Conservation (phyloP, 2,888 invertebrate genomes). For the Orchestes rusci region DNA sequence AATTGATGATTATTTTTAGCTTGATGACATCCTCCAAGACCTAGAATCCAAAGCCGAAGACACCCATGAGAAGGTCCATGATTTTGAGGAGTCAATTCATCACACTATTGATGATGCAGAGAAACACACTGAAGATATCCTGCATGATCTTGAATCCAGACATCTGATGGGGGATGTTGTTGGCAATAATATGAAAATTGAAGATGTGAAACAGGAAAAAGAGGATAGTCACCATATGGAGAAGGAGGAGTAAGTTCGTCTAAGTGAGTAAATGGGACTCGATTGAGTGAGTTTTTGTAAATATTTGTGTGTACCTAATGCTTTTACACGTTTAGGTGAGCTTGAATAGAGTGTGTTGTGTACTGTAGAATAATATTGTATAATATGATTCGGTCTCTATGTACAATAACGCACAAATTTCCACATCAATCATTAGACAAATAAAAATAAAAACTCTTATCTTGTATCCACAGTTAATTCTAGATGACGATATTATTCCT, state of each 20-base stretch:
- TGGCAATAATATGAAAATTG: constrained; percentile 7
- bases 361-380: too few relatives aligned
- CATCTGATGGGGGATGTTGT: neutral
- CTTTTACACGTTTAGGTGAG: too few relatives aligned
- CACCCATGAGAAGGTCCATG: constrained; percentile 12
- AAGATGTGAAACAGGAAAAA: constrained; percentile 36
- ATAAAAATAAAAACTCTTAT: too few relatives aligned
- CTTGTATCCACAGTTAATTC: too few relatives aligned
- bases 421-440: too few relatives aligned
- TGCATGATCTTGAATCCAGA: neutral
- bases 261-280: constrained; percentile 23
- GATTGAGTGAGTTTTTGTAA: too few relatives aligned
- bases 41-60: neutral
- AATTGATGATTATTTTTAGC: too few relatives aligned
- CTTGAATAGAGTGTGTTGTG: too few relatives aligned
- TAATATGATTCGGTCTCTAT: too few relatives aligned
- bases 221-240: constrained; percentile 1
- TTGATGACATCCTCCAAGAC: neutral
- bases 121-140: neutral
- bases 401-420: too few relatives aligned
- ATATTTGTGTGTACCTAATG: too few relatives aligned
- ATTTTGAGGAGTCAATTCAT: neutral
- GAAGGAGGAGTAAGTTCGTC: constrained; percentile 18
- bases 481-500: too few relatives aligned
- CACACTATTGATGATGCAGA: constrained; percentile 25